Conservation (phyloP, 2,888 invertebrate genomes). For the Cephus runcator region DNA sequence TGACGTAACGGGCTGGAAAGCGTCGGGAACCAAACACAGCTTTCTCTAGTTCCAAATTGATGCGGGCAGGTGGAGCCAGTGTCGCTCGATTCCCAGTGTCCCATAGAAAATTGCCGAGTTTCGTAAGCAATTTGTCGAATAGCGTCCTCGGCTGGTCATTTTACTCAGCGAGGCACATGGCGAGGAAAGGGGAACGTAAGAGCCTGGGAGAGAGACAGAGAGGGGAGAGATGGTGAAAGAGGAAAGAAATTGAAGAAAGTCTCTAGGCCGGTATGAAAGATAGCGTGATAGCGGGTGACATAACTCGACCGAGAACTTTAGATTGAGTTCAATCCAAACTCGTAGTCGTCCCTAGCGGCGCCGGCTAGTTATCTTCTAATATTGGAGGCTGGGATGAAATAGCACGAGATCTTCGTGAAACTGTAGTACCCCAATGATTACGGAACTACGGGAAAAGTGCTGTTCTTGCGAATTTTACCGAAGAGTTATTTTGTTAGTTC, state of each 20-base stretch:
- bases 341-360: conserved; percentile 18
- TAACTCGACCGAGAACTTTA: conserved; percentile 53
- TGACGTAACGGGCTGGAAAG: not conserved
- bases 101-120: conserved; percentile 1
- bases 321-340: conserved; percentile 52
- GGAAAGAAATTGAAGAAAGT: conserved; percentile 27
- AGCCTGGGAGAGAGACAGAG: conserved; percentile 9
- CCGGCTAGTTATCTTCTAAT: conserved; percentile 47
- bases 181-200: conserved; percentile 19
- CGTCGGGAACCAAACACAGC: not conserved
- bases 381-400: conserved; percentile 34
- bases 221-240: conserved; percentile 20
- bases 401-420: conserved; percentile 24
- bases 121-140: conserved; percentile 31
- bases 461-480: conserved; percentile 23
- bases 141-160: conserved; percentile 51
- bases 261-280: conserved; percentile 36
- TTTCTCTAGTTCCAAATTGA: not conserved
- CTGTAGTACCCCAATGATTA: not conserved
- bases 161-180: conserved; percentile 16
- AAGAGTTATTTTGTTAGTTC: not conserved
- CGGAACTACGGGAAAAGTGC: conserved; percentile 22
- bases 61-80: not conserved
- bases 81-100: not conserved
- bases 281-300: conserved; percentile 31